Base-by-base conservation (phyloP, 2,113 vertebrate species). In the Climacteris rufus region DNA sequence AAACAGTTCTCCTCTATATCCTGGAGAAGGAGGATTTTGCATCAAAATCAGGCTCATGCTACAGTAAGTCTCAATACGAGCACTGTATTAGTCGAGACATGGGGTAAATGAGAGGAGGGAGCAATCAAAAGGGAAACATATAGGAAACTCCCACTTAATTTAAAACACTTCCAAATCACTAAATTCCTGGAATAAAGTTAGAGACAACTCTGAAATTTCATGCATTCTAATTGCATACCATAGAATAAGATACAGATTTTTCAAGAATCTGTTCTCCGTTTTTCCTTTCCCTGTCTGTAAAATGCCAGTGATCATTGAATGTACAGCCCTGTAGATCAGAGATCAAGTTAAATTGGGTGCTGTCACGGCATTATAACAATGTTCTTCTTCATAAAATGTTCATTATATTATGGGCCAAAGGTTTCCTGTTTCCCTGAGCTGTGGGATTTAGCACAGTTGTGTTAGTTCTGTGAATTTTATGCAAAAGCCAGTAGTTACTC, bases 31-130 rank as follows among this genome's bases (percentile, higher is more conserved):
- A 85, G 52, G 39, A 90, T 6, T 50, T 81, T 76, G 90, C 92
- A 94, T 97, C 86, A 63, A 94, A 95, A 96, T 96, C 71, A 80
- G 82, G 85, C 95, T 96, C 18, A 35, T 3, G 11, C 66, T 56
- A 40, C 74, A 80, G 59, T 57, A 72, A 89, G 42, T 76, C 79
- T 97, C 92, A 97, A 94, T 96, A 10, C 57, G 33, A 72, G 89
- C 87, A 61, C 80, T 97, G 89, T 97, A 13, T 85, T 83, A 90
- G 82, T 47, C 74, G 92, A 89, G 63, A 90, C 75, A 47, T 15
- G 19, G 16, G 60, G 39, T 87, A 92, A 83, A 93, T 30, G 57
- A 95, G 84, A 91, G 82, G 82, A 93, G 84, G 64, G 64, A 88
- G 83, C 42, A 86, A 86, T 95, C 75, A 89, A 59, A 96, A 86